Percentiles rank a stretch among this genome's conserved stretches.
phyloP scores from a whole-genome alignment of 1,140 invertebrate genomes.

The Ganaspis sp. region DNA sequence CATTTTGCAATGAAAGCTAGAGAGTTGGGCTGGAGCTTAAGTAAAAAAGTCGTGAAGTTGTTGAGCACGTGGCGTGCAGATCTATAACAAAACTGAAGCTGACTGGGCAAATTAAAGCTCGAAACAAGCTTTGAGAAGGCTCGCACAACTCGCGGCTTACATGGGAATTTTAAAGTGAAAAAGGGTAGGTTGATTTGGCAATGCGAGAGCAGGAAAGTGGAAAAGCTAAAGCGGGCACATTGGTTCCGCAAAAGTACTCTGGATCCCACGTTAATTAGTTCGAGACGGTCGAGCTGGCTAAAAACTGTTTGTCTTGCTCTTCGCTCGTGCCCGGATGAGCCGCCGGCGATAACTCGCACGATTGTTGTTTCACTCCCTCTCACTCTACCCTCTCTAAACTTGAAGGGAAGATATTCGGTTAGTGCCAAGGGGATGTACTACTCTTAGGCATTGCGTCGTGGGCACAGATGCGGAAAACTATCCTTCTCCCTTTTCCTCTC shows the following conservation, averaged over 20 bases:
- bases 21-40: background rate
- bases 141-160: constrained; percentile 5
- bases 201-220: background rate
- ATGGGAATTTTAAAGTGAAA: constrained; percentile 6
- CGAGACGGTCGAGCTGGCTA: constrained; percentile 60
- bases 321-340: constrained; percentile 46
- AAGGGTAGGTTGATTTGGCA: constrained; percentile 1
- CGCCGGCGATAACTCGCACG: constrained; percentile 55
- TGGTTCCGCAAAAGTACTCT: background rate
- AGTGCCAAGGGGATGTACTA: constrained; percentile 39
- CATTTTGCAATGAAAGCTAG: background rate
- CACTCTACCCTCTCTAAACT: constrained; percentile 17
- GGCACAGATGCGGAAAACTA: constrained; percentile 69
- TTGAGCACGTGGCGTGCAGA: constrained; percentile 14
- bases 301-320: constrained; percentile 68
- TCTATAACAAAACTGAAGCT: constrained; percentile 26
- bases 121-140: constrained; percentile 12
- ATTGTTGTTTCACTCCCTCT: constrained; percentile 63
- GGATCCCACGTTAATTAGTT: constrained; percentile 71
- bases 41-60: constrained; percentile 28
- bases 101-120: constrained; percentile 24
- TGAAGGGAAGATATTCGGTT: constrained; percentile 45
- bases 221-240: background rate
- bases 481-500: constrained; percentile 41
- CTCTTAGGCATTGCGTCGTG: constrained; percentile 46